A percentile compares a stretch with the other conserved stretches of the same genome.
Evolutionary conservation across 2,797 vertebrate species (phyloP).

Genomic region (Zalophus californianus): DNA sequence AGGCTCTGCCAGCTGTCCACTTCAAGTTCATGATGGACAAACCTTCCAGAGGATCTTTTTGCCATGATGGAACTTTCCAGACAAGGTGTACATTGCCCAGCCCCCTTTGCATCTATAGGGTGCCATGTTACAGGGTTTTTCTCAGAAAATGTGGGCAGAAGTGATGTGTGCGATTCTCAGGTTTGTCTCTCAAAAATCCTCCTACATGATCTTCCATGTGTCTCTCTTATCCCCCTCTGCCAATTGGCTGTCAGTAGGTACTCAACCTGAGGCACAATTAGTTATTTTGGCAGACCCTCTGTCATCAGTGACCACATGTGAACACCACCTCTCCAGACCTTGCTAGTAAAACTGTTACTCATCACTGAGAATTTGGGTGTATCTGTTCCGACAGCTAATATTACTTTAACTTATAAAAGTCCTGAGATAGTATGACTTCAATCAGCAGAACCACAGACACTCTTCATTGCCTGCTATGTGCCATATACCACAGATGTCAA

Average conservation of each 20-base stretch:
- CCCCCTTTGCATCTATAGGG: neutral
- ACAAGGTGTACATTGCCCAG: neutral
- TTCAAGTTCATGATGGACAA: too few relatives aligned
- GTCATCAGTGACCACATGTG: too few relatives aligned
- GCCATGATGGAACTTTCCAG: neutral
- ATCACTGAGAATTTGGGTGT: neutral
- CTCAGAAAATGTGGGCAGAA: neutral
- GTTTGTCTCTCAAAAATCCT: neutral
- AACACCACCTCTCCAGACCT: neutral
- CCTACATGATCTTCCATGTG: neutral
- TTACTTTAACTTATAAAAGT: neutral
- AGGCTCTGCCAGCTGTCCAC: neutral
- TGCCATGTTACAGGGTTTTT: neutral
- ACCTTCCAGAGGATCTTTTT: neutral
- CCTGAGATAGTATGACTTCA: neutral
- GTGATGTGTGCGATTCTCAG: neutral
- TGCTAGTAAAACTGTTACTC: neutral
- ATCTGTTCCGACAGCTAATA: neutral
- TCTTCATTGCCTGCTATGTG: neutral
- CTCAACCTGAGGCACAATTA: neutral
- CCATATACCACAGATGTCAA: neutral
- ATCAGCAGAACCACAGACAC: neutral
- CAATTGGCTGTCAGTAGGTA: neutral
- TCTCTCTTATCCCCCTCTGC: neutral
- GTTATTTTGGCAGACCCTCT: neutral